These are phyloP conservation scores for Phenganax stokvisi DNA, from an alignment of 92 coral and sea anemone genomes.

Conservation along the genomic window DNA sequence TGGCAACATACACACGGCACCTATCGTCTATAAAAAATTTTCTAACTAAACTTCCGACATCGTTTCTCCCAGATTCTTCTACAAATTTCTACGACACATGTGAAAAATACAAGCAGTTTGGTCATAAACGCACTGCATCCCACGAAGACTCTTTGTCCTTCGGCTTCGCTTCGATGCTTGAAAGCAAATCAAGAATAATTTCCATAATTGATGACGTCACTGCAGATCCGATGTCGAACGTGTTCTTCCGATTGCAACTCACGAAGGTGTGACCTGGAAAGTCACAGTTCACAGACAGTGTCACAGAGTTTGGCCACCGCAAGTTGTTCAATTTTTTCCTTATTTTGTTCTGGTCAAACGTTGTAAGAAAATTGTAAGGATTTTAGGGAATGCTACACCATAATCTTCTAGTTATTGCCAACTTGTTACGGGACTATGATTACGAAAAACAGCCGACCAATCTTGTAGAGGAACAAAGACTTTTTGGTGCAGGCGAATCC, in stretches of 20 bases:
- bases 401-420: background rate
- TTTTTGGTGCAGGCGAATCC: background rate
- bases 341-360: background rate
- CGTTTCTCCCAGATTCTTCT: background rate
- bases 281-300: background rate
- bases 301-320: background rate
- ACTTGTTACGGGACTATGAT: background rate
- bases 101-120: background rate
- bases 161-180: constrained; percentile 21
- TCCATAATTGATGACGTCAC: constrained; percentile 38
- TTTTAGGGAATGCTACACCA: background rate
- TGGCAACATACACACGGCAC: background rate
- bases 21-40: background rate
- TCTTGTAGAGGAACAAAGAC: background rate
- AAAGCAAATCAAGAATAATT: constrained; percentile 30
- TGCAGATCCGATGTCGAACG: background rate
- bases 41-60: background rate
- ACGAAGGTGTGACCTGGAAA: constrained; percentile 1
- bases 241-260: constrained; percentile 1
- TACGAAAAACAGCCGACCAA: background rate
- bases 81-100: constrained; percentile 8
- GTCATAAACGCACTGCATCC: background rate
- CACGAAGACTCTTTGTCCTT: constrained; percentile 19
- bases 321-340: background rate
- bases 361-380: background rate